These are phyloP conservation scores for Drosophila nannoptera DNA, from an alignment of 1,140 invertebrate species.

Conservation along the genomic window DNA sequence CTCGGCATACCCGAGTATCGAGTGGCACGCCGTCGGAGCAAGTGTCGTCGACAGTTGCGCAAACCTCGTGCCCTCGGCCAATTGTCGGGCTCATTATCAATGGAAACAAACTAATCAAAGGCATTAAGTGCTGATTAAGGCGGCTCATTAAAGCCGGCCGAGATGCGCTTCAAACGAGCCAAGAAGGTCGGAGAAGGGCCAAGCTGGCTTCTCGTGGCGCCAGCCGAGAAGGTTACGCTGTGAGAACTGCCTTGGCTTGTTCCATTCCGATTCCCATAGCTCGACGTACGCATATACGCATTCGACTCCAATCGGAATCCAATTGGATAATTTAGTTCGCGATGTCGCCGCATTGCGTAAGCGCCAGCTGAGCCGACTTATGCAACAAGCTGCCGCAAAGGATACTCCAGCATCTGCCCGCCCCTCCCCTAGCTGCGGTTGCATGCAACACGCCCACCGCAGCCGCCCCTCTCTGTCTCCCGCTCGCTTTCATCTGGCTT, in stretches of 20 bases:
- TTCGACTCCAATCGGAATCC: no score
- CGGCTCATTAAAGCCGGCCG: neutral
- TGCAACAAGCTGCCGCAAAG: slow-evolving; percentile 4
- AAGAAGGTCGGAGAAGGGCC: no score
- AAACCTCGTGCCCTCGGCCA: slow-evolving; percentile 16
- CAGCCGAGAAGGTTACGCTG: no score
- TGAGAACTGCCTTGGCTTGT: no score
- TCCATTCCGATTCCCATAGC: no score
- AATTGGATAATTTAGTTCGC: no score
- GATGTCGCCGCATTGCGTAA: neutral
- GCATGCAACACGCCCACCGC: slow-evolving; percentile 10
- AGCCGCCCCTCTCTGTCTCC: neutral
- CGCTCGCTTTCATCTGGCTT: neutral
- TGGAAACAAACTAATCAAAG: slow-evolving; percentile 11
- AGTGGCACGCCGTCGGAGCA: slow-evolving; percentile 18
- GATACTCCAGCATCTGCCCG: slow-evolving; percentile 2
- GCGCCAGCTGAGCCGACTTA: neutral
- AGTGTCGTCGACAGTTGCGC: slow-evolving; percentile 29
- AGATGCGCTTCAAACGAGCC: no score
- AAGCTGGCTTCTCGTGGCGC: no score
- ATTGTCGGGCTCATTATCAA: slow-evolving; percentile 23
- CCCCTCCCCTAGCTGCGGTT: neutral
- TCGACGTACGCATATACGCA: no score
- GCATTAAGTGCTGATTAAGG: slow-evolving; percentile 18
- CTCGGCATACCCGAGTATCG: slow-evolving; percentile 30